These are phyloP conservation scores for Zophobas atratus DNA, from an alignment of 1,140 invertebrate genomes.

Conservation along the genomic window DNA sequence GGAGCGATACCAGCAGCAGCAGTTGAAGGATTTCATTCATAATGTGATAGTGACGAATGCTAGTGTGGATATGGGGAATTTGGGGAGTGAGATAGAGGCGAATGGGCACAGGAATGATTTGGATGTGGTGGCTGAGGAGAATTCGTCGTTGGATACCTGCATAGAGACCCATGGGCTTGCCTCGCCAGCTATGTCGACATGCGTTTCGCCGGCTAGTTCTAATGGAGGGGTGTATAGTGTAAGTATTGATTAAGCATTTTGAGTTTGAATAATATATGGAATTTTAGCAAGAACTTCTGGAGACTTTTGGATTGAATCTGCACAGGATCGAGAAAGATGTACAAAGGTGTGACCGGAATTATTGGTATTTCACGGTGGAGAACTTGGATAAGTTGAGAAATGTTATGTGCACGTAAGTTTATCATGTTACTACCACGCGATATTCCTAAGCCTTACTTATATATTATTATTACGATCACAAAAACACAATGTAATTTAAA, in stretches of 20 bases:
- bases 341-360: slow-evolving; percentile 94
- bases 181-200: slow-evolving; percentile 72
- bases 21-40: slow-evolving; percentile 65
- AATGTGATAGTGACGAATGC: slow-evolving; percentile 79
- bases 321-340: slow-evolving; percentile 98
- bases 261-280: slow-evolving; percentile 1
- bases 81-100: slow-evolving; percentile 63
- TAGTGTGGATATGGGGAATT: slow-evolving; percentile 73
- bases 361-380: slow-evolving; percentile 88
- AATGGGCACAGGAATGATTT: slow-evolving; percentile 66
- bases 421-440: background rate
- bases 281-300: slow-evolving; percentile 84
- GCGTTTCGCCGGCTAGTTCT: slow-evolving; percentile 85
- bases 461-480: no score
- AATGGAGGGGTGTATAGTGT: slow-evolving; percentile 91
- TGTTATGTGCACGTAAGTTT: slow-evolving; percentile 94
- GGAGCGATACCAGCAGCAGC: slow-evolving; percentile 33
- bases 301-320: slow-evolving; percentile 90
- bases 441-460: no score
- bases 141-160: slow-evolving; percentile 62
- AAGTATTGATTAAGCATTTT: slow-evolving; percentile 65
- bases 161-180: slow-evolving; percentile 65
- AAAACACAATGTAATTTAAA: no score
- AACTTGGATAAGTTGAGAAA: slow-evolving; percentile 96
- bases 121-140: slow-evolving; percentile 65